Conservation (phyloP, 2,113 vertebrate genomes). For the Brienomyrus longianalis region DNA sequence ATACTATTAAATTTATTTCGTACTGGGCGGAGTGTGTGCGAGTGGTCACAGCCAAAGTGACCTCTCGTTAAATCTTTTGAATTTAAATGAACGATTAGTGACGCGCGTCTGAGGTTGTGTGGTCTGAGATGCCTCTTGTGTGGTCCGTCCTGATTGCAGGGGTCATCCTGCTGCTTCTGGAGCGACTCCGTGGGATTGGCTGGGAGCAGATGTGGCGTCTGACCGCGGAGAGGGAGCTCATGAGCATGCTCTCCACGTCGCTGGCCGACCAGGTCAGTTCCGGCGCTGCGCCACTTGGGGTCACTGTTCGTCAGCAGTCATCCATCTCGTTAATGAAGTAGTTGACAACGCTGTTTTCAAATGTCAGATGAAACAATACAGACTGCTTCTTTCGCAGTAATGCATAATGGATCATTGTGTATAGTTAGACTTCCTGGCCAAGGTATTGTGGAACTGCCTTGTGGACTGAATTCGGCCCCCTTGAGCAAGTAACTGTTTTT, state of each 20-base stretch:
- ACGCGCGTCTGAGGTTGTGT: not conserved
- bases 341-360: conserved; percentile 6
- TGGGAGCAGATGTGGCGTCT: conserved; percentile 93
- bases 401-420: conserved; percentile 9
- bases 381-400: not conserved
- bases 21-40: not conserved
- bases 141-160: conserved; percentile 51
- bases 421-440: conserved; percentile 1
- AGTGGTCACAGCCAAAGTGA: not conserved
- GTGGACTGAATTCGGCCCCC: not conserved
- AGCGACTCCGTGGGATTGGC: conserved; percentile 69
- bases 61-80: not conserved
- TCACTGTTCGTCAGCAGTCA: not conserved
- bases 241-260: conserved; percentile 85
- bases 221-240: conserved; percentile 77
- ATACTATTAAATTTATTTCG: not conserved
- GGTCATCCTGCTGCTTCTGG: conserved; percentile 82
- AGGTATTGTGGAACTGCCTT: not conserved
- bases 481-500: conserved; percentile 2
- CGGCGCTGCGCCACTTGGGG: not conserved
- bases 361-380: not conserved
- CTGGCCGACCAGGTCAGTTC: conserved; percentile 83
- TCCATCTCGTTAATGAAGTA: not conserved
- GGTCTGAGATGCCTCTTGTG: not conserved
- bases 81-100: not conserved